These are phyloP conservation scores for Adelognathus sp. DNA, from an alignment of 2,888 invertebrate species.

Conservation along the genomic window DNA sequence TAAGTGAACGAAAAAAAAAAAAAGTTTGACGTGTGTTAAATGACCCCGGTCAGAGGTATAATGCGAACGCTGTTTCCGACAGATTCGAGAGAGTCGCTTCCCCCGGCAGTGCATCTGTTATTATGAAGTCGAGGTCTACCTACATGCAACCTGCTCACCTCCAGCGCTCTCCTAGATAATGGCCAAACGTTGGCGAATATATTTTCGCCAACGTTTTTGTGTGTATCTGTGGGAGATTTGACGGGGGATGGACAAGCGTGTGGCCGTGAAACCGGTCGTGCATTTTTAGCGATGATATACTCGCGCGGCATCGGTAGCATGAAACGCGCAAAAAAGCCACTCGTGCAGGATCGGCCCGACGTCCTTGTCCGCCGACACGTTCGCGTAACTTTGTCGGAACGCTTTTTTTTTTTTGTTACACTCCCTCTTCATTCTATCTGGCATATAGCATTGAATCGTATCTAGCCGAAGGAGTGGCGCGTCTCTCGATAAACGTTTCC, in stretches of 20 bases:
- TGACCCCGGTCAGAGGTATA: background rate
- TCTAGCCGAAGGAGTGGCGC: constrained; percentile 43
- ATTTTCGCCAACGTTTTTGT: background rate
- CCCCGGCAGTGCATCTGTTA: constrained; percentile 7
- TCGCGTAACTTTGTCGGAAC: constrained; percentile 41
- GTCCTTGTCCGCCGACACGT: constrained; percentile 58
- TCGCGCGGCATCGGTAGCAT: constrained; percentile 50
- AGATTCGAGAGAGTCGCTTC: background rate
- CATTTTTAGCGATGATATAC: constrained; percentile 75
- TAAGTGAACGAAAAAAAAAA: background rate
- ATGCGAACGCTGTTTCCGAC: background rate
- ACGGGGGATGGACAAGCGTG: constrained; percentile 21
- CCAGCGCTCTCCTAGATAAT: constrained; percentile 25
- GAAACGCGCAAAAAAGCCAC: constrained; percentile 8
- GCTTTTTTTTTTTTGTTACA: constrained; percentile 1
- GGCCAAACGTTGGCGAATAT: constrained; percentile 26
- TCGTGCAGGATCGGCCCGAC: constrained; percentile 48
- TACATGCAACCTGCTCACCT: constrained; percentile 33
- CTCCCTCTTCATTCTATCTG: background rate
- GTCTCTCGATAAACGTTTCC: constrained; percentile 41
- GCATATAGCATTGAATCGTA: constrained; percentile 20
- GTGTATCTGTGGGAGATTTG: background rate
- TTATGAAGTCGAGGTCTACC: background rate
- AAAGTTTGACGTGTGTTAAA: background rate
- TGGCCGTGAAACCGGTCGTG: constrained; percentile 68